These are phyloP conservation scores for Cecidostiba fungosa DNA, from an alignment of 2,888 invertebrate genomes.

Conservation along the genomic window DNA sequence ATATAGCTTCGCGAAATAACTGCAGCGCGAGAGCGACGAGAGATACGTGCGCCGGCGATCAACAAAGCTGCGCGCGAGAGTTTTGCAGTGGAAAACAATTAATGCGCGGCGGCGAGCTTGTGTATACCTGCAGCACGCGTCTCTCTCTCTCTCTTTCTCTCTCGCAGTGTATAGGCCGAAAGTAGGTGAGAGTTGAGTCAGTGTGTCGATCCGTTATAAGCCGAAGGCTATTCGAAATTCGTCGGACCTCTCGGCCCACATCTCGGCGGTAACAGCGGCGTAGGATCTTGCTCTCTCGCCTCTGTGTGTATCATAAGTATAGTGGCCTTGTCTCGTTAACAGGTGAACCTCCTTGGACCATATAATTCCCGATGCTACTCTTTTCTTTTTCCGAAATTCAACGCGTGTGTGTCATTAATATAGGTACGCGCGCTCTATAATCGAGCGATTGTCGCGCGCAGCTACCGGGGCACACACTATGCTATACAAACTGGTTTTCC, in stretches of 20 bases:
- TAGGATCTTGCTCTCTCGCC: conserved; percentile 42
- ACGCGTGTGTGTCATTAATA: neutral
- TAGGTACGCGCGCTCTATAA: neutral
- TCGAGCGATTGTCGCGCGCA: conserved; percentile 25
- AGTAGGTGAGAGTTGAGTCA: conserved; percentile 71
- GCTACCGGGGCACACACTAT: conserved; percentile 14
- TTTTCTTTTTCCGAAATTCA: neutral
- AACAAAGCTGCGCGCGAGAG: no score
- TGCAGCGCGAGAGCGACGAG: neutral
- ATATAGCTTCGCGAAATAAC: neutral
- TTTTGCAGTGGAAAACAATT: conserved; percentile 16
- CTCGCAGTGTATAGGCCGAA: conserved; percentile 26
- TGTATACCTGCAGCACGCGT: neutral
- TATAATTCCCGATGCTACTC: neutral
- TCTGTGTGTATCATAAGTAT: conserved; percentile 47
- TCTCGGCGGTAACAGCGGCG: conserved; percentile 59
- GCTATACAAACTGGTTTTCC: conserved; percentile 37
- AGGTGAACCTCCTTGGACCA: conserved; percentile 20
- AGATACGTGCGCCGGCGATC: neutral
- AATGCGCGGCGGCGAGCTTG: neutral
- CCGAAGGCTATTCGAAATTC: conserved; percentile 77
- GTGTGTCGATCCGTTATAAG: conserved; percentile 78
- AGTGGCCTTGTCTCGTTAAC: conserved; percentile 49
- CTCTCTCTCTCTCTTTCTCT: neutral
- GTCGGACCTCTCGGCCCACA: conserved; percentile 73